These are phyloP conservation scores for Synergus umbraculus DNA, from an alignment of 2,888 invertebrate species.

Conservation along the genomic window DNA sequence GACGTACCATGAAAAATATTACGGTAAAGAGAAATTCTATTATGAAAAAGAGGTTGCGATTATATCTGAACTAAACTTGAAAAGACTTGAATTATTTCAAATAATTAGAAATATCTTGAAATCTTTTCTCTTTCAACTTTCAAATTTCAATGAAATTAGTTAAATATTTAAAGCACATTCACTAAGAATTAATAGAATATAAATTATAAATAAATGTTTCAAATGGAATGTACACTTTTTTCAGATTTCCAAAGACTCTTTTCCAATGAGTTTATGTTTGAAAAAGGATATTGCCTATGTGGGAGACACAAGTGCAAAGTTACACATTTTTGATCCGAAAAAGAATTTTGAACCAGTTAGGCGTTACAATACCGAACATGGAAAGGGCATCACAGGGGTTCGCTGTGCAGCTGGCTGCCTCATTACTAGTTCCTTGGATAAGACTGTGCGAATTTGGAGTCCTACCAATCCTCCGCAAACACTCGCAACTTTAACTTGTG, in stretches of 20 bases:
- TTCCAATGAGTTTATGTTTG: slow-evolving; percentile 70
- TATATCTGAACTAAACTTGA: too few relatives aligned
- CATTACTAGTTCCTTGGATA: slow-evolving; percentile 73
- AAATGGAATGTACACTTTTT: slow-evolving; percentile 35
- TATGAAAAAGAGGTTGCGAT: too few relatives aligned
- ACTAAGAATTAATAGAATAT: neutral
- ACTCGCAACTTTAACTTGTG: slow-evolving; percentile 60
- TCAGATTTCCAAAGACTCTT: slow-evolving; percentile 69
- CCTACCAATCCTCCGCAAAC: slow-evolving; percentile 73
- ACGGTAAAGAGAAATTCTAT: slow-evolving; percentile 57
- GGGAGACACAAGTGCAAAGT: slow-evolving; percentile 67
- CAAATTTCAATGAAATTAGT: too few relatives aligned
- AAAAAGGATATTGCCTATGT: slow-evolving; percentile 64
- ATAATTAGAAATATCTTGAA: neutral
- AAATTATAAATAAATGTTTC: neutral
- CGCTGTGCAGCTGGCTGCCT: slow-evolving; percentile 69
- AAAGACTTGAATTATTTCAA: neutral
- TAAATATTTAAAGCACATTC: neutral
- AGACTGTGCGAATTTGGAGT: slow-evolving; percentile 70
- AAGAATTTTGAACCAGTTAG: slow-evolving; percentile 66
- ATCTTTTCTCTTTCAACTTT: neutral
- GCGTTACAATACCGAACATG: slow-evolving; percentile 67
- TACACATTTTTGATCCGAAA: slow-evolving; percentile 68
- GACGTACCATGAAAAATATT: slow-evolving; percentile 75
- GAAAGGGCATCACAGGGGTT: slow-evolving; percentile 70